A percentile compares a stretch with the other conserved stretches of the same genome.
These are phyloP conservation scores for Agapetus fuscipes DNA, from an alignment of 2,888 invertebrate species.

Conservation along the genomic window DNA sequence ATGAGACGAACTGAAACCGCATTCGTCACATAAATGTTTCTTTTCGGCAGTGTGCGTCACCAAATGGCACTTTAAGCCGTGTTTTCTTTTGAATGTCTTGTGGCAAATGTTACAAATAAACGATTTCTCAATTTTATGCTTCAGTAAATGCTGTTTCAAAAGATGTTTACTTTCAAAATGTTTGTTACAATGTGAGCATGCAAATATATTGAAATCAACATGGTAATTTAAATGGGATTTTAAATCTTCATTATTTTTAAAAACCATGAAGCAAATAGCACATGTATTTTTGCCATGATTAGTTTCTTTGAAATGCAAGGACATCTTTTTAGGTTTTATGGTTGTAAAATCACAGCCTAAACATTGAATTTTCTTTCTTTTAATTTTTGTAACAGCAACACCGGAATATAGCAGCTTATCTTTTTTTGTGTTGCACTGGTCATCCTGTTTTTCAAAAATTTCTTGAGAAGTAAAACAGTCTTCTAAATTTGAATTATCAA, in stretches of 20 bases:
- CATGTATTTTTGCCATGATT: slow-evolving; percentile 24
- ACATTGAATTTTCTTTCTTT: no score
- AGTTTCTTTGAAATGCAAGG: slow-evolving; percentile 18
- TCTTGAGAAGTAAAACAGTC: no score
- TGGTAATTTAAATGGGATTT: slow-evolving; percentile 33
- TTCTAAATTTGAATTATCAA: no score
- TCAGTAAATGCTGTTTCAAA: slow-evolving; percentile 40
- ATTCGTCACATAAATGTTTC: slow-evolving; percentile 45
- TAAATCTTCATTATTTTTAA: slow-evolving; percentile 25
- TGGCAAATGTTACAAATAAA: slow-evolving; percentile 40
- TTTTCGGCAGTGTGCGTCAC: slow-evolving; percentile 38
- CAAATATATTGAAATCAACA: slow-evolving; percentile 37
- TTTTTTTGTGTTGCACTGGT: no score
- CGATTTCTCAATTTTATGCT: slow-evolving; percentile 42
- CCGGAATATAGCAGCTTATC: no score
- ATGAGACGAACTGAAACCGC: slow-evolving; percentile 46
- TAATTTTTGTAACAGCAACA: no score
- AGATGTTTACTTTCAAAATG: slow-evolving; percentile 40
- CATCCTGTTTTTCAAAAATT: no score
- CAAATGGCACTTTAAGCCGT: slow-evolving; percentile 44
- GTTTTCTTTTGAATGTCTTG: slow-evolving; percentile 48
- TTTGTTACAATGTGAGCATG: slow-evolving; percentile 38
- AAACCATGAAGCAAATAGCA: slow-evolving; percentile 28
- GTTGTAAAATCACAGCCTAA: no score
- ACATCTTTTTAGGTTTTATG: no score